Base-by-base conservation (phyloP, 1,140 invertebrate genomes). In the Manduca sexta region DNA sequence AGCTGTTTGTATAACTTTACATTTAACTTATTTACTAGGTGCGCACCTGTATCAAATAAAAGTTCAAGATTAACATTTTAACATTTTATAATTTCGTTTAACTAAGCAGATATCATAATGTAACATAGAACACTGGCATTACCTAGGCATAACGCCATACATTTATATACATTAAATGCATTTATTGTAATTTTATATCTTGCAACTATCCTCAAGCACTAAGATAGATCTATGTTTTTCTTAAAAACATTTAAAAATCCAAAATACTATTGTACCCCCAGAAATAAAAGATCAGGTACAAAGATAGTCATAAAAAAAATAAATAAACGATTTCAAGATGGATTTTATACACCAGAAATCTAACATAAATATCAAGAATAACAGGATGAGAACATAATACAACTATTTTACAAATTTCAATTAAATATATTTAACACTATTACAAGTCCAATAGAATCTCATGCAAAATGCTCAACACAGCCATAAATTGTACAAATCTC, bases 91-190 rank as follows among this genome's bases (percentile, higher is more conserved):
- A 17, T 42, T 42, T 42, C 13, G 8, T 42, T 21, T 14, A 42
- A 29, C 40, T 30, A 26, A 42, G 18, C 40, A 42, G 40, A 57
- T 60, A 64, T 52, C 60, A 54, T 38, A 57, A n/a, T 56, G 50
- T 54, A 58, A 63, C 49, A 55, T 51, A 55, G 33, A 52, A 53
- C 50, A 62, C 54, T 62, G 59, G 60, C 49, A n/a, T n/a, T 55
- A 44, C 44, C 47, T 42, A 31, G 31, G n/a, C n/a, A n/a, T n/a
- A n/a, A 43, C 44, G 54, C 45, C 21, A 45, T 45, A 49, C 15
- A 39, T 16, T 26, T 26, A 26, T 26, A 8, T 26, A 26, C 21
- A 26, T 26, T 5, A 26, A 26, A 5, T 26, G 21, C 21, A 26
- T 26, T 26, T 3, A 26, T 26, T 5, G 8, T 26, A 26, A 26